Evolutionary conservation across 2,797 vertebrate species (phyloP), one percentile per base, ranked within the genome.

Genomic region (Gymnopithys bicolor): DNA sequence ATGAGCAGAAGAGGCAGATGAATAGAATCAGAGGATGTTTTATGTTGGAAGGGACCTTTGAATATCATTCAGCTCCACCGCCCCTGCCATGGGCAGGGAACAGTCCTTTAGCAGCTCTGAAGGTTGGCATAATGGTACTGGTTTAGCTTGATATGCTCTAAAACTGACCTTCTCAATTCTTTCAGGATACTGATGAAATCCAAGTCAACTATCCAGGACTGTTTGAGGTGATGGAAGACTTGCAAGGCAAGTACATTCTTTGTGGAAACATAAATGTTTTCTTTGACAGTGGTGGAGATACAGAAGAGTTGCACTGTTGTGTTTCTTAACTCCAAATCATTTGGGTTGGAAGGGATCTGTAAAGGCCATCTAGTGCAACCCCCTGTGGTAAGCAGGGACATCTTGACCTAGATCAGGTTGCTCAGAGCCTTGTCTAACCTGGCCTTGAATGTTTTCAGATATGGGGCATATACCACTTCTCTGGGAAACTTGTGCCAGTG

Each of bases 141-240:
- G 2, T 89, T 78, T 71, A 71, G 16, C 39, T 55, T 60, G 13
- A 28, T 55, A 1, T 1, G 18, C 46, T 35, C 49, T 93, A 37
- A 92, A 62, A 45, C 24, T 14, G 75, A 88, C 25, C 17, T 86
- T 32, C 41, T 84, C 12, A 41, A 91, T 93, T 95, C 35, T 76
- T 93, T 66, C 73, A 99, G 99, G 99, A 99, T 89, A 97, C 98
- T 10, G 99, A 99, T 75, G 99, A 99, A 64, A 98, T 99, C 92
- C 98, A 99, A 91, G 98, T 99, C 71, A 98, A 98, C 84, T 99
- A 99, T 93, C 99, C 99, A 30, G 98, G 99, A 63, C 98, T 99
- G 95, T 98, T 98, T 95, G 98, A 99, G 78, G 91, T 99, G 94
- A 99, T 99, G 98, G 98, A 97, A 28, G 99, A 99, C 91, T 98